Evolutionary conservation across 1,140 invertebrate species (phyloP), one percentile per base, ranked within the genome.

Genomic region (Drosophila santomea): DNA sequence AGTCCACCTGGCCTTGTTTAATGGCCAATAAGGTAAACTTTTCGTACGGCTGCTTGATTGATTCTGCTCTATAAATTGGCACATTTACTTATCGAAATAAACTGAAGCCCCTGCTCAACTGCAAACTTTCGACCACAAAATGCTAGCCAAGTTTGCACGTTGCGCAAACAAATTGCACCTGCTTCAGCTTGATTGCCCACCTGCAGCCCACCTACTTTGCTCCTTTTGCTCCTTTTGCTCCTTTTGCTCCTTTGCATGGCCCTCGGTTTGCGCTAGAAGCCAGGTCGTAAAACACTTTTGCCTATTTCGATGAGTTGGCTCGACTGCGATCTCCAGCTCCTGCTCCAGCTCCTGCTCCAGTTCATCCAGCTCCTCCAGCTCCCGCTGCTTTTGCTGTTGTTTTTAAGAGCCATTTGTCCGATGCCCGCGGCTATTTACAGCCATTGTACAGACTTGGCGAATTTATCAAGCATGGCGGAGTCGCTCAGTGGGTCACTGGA

Each of bases 401-500:
- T 75, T 75, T 75, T 75, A 64, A 75, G 73, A 58, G 73, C 73
- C 73, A 75, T 75, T 75, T 75, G 73, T 75, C 72, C 73, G 43
- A 51, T 66, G 61, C 72, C 72, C 73, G 73, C 73, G 72, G 73
- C 73, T 75, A 75, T 75, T 75, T 75, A 67, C 73, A 75, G 73
- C 73, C 72, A 75, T 75, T 75, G 73, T 75, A 75, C 47, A 67
- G 72, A 75, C 72, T 75, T 75, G 73, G 73, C 61, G 73, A 75
- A 75, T 75, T 75, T 75, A 75, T 75, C 72, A 75, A 75, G 72
- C 73, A 58, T 75, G 72, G 47, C 71, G 39, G 59, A 74, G 45
- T 74, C 73, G 52, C 72, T 75, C 73, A 75, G 61, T 75, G 73
- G 73, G 73, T 75, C 73, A 75, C 73, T 68, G 60, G 36, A 23